Base-by-base conservation (phyloP, 1,140 invertebrate genomes). In the Aphelinus atriplicis region DNA sequence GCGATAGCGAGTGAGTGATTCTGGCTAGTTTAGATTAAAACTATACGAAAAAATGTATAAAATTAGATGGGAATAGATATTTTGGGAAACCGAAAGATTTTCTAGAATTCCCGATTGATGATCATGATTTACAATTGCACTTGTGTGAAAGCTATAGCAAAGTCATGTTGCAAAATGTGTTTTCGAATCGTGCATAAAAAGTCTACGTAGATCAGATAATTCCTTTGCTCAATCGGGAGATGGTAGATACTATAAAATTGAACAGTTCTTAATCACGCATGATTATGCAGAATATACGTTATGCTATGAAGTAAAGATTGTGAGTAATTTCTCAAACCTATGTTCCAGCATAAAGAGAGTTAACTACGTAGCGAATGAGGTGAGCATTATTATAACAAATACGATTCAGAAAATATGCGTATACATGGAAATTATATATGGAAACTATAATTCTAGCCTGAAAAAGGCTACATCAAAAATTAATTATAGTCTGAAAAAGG, bases 241-340 rank as follows among this genome's bases (percentile, higher is more conserved):
- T 71, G 74, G 74, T n/a, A 45, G n/a, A 3, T 78, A 57, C 70
- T 45, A 74, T 7, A 67, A 76, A 64, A 65, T 78, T 26, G 7
- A 66, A 65, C 63, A 76, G 67, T 78, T 78, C 56, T n/a, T 78
- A 55, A 71, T 78, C 7, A 71, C 76, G 47, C 3, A 3, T 58
- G n/a, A 58, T 26, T 7, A 10, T 3, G n/a, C 5, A 58, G 57
- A 58, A 10, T 58, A 10, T 3, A 58, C 26, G 3, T 5, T 58
- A 10, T 58, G 26, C n/a, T 3, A 26, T 26, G n/a, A 58, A 26
- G n/a, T 58, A 3, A 10, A 26, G 3, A 3, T 58, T 7, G 57
- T 7, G 6, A 26, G n/a, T 10, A 10, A 7, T 7, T 7, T 10
- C 3, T 10, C 7, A 3, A 7, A 7, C 26, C 5, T 58, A 10